phyloP scores from a whole-genome alignment of 2,888 invertebrate species.

The Tachina grossa region DNA sequence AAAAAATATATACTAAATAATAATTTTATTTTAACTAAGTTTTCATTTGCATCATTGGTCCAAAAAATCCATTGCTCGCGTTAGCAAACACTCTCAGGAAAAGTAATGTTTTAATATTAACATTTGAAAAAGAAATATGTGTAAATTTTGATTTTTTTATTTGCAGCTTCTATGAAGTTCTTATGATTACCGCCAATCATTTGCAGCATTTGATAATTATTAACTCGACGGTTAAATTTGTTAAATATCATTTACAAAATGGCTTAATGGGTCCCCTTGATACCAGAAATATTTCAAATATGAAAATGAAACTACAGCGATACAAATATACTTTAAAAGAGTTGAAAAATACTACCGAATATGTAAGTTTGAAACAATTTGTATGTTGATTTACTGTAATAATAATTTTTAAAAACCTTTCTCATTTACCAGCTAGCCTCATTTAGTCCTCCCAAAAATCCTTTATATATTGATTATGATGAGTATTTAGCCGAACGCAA shows the following conservation, averaged over 20 bases:
- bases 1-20: background rate
- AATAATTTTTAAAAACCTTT: constrained; percentile 33
- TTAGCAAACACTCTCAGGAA: constrained; percentile 74
- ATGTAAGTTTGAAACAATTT: constrained; percentile 75
- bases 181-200: constrained; percentile 81
- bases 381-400: background rate
- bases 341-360: constrained; percentile 78
- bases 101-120: constrained; percentile 71
- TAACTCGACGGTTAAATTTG: constrained; percentile 78
- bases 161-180: constrained; percentile 81
- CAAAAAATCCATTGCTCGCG: constrained; percentile 77
- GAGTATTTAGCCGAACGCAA: constrained; percentile 78
- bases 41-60: constrained; percentile 82
- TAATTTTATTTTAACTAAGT: constrained; percentile 72
- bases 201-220: constrained; percentile 80
- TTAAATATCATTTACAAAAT: constrained; percentile 74
- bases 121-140: background rate
- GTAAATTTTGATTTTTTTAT: background rate
- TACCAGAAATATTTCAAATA: constrained; percentile 69
- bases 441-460: constrained; percentile 79
- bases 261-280: constrained; percentile 75
- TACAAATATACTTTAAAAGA: constrained; percentile 77
- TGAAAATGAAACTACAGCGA: constrained; percentile 74
- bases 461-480: constrained; percentile 80
- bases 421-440: constrained; percentile 76